Conservation (phyloP, 2,888 invertebrate genomes). For the Eristalis tenax region DNA sequence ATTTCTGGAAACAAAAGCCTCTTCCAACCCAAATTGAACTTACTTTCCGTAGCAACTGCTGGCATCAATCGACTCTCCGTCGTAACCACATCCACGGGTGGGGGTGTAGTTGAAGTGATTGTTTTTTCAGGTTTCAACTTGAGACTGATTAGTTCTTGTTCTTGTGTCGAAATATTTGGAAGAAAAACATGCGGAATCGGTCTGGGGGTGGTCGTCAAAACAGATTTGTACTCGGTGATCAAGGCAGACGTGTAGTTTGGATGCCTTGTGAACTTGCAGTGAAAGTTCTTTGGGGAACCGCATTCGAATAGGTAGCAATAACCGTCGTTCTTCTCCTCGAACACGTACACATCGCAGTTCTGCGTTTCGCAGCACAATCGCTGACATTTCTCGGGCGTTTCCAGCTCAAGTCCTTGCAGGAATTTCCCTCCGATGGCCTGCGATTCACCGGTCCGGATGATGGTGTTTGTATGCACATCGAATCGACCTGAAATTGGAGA, state of each 20-base stretch:
- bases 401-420: slow-evolving; percentile 91
- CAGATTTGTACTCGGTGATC: slow-evolving; percentile 41
- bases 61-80: slow-evolving; percentile 23
- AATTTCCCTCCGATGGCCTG: slow-evolving; percentile 93
- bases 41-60: slow-evolving; percentile 26
- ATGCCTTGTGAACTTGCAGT: slow-evolving; percentile 95
- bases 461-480: slow-evolving; percentile 93
- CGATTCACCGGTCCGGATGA: slow-evolving; percentile 94
- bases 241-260: slow-evolving; percentile 89
- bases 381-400: slow-evolving; percentile 90
- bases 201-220: slow-evolving; percentile 74
- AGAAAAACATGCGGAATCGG: slow-evolving; percentile 72
- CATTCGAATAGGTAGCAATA: slow-evolving; percentile 96
- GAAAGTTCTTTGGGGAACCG: slow-evolving; percentile 93
- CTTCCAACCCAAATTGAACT: not conserved
- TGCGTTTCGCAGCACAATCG: slow-evolving; percentile 93
- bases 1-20: not conserved
- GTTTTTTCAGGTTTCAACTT: slow-evolving; percentile 78
- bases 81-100: not conserved
- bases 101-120: slow-evolving; percentile 9
- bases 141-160: slow-evolving; percentile 80
- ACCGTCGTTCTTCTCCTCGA: slow-evolving; percentile 92
- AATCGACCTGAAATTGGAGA: slow-evolving; percentile 82
- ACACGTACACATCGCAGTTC: slow-evolving; percentile 94
- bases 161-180: slow-evolving; percentile 80